phyloP scores from a whole-genome alignment of 2,797 vertebrate genomes.

The Champsocephalus esox region DNA sequence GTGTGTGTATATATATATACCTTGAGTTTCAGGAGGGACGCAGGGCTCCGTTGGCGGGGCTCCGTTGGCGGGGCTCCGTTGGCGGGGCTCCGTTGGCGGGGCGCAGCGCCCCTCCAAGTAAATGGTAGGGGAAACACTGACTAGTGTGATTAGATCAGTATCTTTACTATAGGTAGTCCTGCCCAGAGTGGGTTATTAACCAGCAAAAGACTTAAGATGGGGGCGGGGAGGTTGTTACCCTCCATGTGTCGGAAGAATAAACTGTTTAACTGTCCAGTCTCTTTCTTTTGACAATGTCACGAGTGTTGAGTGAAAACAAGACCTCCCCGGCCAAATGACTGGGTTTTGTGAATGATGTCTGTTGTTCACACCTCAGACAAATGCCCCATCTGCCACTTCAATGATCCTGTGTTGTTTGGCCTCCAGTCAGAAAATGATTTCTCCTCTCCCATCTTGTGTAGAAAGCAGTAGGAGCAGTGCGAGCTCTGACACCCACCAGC shows the following conservation, averaged over 20 bases:
- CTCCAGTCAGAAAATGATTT: constrained; percentile 45
- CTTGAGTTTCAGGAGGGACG: no score
- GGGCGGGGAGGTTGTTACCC: constrained; percentile 2
- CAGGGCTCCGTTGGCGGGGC: no score
- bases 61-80: no score
- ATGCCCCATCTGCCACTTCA: constrained; percentile 67
- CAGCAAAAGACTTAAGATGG: neutral
- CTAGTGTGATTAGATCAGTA: no score
- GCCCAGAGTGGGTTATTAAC: no score
- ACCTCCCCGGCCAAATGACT: constrained; percentile 58
- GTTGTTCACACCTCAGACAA: constrained; percentile 66
- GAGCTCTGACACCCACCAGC: constrained; percentile 94
- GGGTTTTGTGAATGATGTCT: constrained; percentile 61
- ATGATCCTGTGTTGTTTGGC: constrained; percentile 54
- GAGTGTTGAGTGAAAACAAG: constrained; percentile 58
- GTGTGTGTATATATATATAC: no score
- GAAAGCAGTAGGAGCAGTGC: constrained; percentile 90
- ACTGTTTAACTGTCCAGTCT: constrained; percentile 34
- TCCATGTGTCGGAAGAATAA: constrained; percentile 40
- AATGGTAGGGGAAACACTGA: no score
- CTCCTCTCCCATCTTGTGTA: constrained; percentile 57
- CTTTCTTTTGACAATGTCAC: constrained; percentile 51
- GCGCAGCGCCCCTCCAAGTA: no score
- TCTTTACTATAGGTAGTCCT: no score
- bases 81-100: no score